Evolutionary conservation across 30 jellyfish, hydroid and myxozoan genomes (phyloP), one percentile per base, ranked within the genome.

Genomic region (Pelagia noctiluca): DNA sequence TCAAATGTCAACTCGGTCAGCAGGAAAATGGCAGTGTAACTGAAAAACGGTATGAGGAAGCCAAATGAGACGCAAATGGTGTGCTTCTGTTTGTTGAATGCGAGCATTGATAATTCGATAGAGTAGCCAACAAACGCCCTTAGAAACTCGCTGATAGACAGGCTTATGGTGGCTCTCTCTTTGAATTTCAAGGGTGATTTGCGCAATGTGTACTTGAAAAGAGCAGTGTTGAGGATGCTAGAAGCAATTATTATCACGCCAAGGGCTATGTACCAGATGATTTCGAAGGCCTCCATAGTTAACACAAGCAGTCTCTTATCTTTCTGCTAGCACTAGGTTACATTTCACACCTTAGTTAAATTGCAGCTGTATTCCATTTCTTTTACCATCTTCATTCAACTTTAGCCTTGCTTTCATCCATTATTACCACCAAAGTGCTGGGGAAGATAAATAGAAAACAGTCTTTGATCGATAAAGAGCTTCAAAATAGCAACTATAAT

Each of bases 21-120:
- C 12, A 72, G 95, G 35, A 37, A 35, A 18, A 85, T 63, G 68
- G 95, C 78, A 10, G 95, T n/a, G 54, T 50, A 74, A 73, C 95
- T 75, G 47, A 73, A 50, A 25, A 74, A 85, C 0, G 89, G 34
- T 16, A 85, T 64, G 19, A 50, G 13, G 25, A 73, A 36, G 12
- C 89, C 95, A 0, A 63, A 48, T 31, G 82, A 52, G 34, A 21
- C 2, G 78, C 95, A 85, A 13, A 21, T 21, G 33, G 18, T 54
- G 50, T 48, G 29, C n/a, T n/a, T 21, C 22, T 26, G 33, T 10
- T 57, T 69, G 13, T 30, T 65, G 2, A 68, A 23, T 1, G 3
- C 24, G 29, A 42, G 24, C 42, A 69, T 69, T 5, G 53, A 23
- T 22, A 85, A n/a, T 80, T 85, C 95, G n/a, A 75, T 5, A 19